Percentiles rank a stretch among this genome's conserved stretches.
These are phyloP conservation scores for Notodonta ziczac DNA, from an alignment of 2,888 invertebrate genomes.

Conservation along the genomic window DNA sequence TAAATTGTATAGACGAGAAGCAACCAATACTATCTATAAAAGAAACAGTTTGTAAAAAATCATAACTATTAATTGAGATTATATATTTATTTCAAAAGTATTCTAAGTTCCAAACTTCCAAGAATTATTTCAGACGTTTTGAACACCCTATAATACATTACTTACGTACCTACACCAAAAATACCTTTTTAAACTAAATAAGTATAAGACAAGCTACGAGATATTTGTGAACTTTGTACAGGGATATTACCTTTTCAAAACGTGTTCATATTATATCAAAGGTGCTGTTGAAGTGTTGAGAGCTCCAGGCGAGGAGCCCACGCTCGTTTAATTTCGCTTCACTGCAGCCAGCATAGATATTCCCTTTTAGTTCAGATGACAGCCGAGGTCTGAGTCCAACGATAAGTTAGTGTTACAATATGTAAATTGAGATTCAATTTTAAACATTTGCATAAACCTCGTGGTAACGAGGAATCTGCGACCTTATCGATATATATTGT, in stretches of 20 bases:
- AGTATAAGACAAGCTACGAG: background rate
- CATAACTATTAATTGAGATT: too few relatives aligned
- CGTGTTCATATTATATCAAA: conserved; percentile 5
- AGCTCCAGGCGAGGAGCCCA: conserved; percentile 12
- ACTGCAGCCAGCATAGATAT: background rate
- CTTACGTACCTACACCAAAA: background rate
- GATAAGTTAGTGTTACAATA: conserved; percentile 5
- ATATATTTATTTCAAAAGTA: too few relatives aligned
- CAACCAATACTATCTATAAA: too few relatives aligned
- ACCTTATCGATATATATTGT: background rate
- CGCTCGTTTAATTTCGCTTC: conserved; percentile 2
- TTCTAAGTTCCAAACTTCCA: too few relatives aligned
- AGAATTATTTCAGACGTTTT: too few relatives aligned
- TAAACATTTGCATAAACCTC: background rate
- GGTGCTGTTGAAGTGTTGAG: conserved; percentile 5
- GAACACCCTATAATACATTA: too few relatives aligned
- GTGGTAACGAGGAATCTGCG: background rate
- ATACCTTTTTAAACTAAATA: background rate
- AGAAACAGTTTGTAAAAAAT: too few relatives aligned
- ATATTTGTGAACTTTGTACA: conserved; percentile 8
- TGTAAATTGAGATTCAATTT: conserved; percentile 4
- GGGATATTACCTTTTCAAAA: conserved; percentile 1
- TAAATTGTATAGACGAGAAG: too few relatives aligned
- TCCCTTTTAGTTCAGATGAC: background rate
- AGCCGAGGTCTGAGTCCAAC: background rate